Evolutionary conservation across 2,888 invertebrate genomes (phyloP).

Genomic region (Esperia sulphurella): DNA sequence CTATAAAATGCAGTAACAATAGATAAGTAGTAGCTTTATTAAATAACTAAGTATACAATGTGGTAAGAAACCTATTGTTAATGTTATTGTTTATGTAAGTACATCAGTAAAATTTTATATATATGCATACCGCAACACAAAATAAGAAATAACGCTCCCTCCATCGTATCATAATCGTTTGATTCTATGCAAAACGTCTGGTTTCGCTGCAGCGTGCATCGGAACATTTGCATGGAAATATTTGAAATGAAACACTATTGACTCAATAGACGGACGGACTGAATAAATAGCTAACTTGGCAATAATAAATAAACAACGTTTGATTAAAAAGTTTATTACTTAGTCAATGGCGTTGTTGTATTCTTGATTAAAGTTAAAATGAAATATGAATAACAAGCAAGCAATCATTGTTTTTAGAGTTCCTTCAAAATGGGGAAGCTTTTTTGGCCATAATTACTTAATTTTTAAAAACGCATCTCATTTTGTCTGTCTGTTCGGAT

Average conservation of each 20-base stretch:
- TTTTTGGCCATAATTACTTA: too few relatives aligned
- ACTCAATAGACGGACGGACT: conserved; percentile 30
- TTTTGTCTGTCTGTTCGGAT: too few relatives aligned
- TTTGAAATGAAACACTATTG: conserved; percentile 46
- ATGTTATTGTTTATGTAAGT: too few relatives aligned
- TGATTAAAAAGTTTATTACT: conserved; percentile 45
- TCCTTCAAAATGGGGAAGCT: too few relatives aligned
- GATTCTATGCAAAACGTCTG: conserved; percentile 35
- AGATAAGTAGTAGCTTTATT: too few relatives aligned
- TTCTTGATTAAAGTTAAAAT: not conserved
- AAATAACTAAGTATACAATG: too few relatives aligned
- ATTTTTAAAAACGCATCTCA: too few relatives aligned
- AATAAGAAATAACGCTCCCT: too few relatives aligned
- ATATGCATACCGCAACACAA: conserved; percentile 21
- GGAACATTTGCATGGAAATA: conserved; percentile 58
- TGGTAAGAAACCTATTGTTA: too few relatives aligned
- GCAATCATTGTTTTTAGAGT: not conserved
- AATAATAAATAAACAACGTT: conserved; percentile 45
- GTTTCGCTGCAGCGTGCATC: conserved; percentile 27
- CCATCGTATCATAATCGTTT: conserved; percentile 32
- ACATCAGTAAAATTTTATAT: too few relatives aligned
- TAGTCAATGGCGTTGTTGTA: conserved; percentile 6
- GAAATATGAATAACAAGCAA: not conserved
- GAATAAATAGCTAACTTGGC: conserved; percentile 44
- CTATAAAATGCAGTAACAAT: too few relatives aligned